Conservation (phyloP, 2,113 vertebrate genomes). For the Rostratula benghalensis region DNA sequence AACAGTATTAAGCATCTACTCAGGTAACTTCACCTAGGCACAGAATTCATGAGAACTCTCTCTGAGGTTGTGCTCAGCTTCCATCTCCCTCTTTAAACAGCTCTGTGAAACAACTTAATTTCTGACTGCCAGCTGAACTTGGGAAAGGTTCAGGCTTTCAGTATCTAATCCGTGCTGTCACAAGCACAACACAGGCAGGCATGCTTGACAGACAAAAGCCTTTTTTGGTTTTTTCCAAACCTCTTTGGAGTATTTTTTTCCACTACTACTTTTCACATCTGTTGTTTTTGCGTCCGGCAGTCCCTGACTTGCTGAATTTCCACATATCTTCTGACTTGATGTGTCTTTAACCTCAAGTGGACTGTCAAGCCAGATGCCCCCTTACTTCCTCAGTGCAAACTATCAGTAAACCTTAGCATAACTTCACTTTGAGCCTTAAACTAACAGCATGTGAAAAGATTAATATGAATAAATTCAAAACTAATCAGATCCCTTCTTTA, state of each 20-base stretch:
- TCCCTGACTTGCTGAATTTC: neutral
- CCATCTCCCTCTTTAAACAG: neutral
- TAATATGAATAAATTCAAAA: conserved; percentile 83
- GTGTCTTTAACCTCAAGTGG: conserved; percentile 43
- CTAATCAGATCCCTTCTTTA: conserved; percentile 80
- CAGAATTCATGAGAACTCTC: neutral
- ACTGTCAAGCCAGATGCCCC: conserved; percentile 36
- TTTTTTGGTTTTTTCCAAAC: neutral
- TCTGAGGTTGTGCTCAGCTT: neutral
- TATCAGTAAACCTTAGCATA: conserved; percentile 70
- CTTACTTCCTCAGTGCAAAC: conserved; percentile 58
- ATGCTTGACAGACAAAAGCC: neutral
- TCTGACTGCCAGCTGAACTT: neutral
- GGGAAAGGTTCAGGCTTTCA: neutral
- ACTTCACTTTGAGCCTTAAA: conserved; percentile 77
- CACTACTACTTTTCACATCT: neutral
- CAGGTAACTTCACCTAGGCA: neutral
- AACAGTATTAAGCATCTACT: neutral
- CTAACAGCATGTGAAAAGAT: conserved; percentile 81
- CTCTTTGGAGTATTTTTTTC: neutral
- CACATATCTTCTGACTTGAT: neutral
- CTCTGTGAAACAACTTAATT: neutral
- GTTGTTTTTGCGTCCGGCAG: neutral
- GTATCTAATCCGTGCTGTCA: neutral
- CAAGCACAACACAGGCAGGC: neutral